phyloP scores from a whole-genome alignment of 30 jellyfish, hydroid and myxozoan species.

The Hydractinia symbiolongicarpus region DNA sequence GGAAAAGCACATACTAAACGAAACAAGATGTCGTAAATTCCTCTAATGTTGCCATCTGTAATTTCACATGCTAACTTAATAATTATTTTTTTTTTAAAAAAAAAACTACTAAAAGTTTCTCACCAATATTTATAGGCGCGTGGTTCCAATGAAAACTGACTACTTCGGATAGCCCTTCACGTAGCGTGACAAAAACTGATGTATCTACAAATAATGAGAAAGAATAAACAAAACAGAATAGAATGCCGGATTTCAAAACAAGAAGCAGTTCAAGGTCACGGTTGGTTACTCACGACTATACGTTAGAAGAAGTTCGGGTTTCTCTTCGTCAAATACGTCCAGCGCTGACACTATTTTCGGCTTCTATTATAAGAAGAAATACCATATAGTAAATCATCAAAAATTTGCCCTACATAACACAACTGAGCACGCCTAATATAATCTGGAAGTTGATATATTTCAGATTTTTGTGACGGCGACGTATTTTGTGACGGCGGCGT shows the following conservation, averaged over 20 bases:
- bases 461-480: no score
- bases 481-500: no score
- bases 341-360: slow-evolving; percentile 75
- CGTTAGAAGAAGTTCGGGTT: slow-evolving; percentile 82
- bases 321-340: slow-evolving; percentile 88
- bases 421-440: no score
- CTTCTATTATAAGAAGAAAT: slow-evolving; percentile 31
- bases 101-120: not conserved
- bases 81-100: not conserved
- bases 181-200: slow-evolving; percentile 73
- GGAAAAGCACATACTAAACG: slow-evolving; percentile 94
- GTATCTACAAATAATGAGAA: slow-evolving; percentile 36
- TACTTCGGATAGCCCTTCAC: slow-evolving; percentile 26
- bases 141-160: slow-evolving; percentile 84
- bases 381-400: no score
- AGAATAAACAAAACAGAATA: not conserved
- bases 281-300: slow-evolving; percentile 68
- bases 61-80: not conserved
- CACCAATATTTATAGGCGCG: slow-evolving; percentile 86
- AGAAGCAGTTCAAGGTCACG: no score
- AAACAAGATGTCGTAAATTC: not conserved
- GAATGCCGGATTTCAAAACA: no score
- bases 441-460: no score
- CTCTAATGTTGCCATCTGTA: no score
- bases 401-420: no score